Evolutionary conservation across 2,113 vertebrate genomes (phyloP).

Genomic region (Microtus ochrogaster): DNA sequence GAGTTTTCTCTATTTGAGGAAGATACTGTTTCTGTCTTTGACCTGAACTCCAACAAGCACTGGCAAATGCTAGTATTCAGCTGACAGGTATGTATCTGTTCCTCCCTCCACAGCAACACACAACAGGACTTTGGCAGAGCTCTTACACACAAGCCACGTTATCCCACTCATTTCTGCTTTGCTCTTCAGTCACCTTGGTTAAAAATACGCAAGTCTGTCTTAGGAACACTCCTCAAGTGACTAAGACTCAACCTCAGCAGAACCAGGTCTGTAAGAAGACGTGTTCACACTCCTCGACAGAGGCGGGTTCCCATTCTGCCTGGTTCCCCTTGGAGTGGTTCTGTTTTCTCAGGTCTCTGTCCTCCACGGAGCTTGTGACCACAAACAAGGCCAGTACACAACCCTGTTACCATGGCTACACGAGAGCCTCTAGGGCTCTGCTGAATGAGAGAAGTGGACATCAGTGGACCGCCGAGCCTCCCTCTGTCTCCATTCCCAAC

Average conservation of each 20-base stretch:
- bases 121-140: background rate
- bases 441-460: background rate
- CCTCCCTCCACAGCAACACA: background rate
- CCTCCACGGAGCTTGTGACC: background rate
- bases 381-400: background rate
- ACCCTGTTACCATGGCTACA: background rate
- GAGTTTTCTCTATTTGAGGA: background rate
- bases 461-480: no score
- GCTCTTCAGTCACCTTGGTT: background rate
- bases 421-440: background rate
- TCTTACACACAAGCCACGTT: background rate
- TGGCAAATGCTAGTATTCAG: fast-evolving
- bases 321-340: fast-evolving
- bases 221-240: background rate
- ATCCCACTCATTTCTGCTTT: background rate
- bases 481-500: background rate
- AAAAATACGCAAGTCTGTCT: background rate
- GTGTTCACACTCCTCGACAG: background rate
- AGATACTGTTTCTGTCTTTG: background rate
- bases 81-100: background rate
- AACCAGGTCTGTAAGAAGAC: no score
- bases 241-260: background rate
- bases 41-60: background rate
- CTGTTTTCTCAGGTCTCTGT: background rate
- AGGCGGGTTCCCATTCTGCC: background rate